phyloP scores from a whole-genome alignment of 2,797 vertebrate genomes.

The Poeciliopsis turneri region DNA sequence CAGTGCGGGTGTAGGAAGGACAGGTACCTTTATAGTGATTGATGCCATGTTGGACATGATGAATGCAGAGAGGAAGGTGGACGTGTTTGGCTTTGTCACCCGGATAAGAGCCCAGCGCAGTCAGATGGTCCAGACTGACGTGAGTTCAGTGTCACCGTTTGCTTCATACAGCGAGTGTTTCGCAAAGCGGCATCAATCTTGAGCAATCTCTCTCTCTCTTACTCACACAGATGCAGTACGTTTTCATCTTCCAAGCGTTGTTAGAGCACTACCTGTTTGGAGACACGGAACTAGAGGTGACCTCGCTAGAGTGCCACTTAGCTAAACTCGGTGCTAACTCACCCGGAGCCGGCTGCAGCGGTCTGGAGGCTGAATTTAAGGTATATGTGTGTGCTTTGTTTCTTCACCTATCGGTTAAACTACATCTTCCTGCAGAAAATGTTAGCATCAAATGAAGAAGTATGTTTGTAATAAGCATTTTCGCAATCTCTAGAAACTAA shows the following conservation, averaged over 20 bases:
- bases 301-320: slow-evolving; percentile 94
- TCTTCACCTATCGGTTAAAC: neutral
- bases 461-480: slow-evolving; percentile 3
- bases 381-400: slow-evolving; percentile 63
- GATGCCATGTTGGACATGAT: slow-evolving; percentile 99
- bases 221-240: slow-evolving; percentile 93
- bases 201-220: neutral
- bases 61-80: slow-evolving; percentile 91
- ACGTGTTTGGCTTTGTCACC: slow-evolving; percentile 96
- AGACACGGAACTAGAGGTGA: slow-evolving; percentile 98
- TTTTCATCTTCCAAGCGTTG: slow-evolving; percentile 98
- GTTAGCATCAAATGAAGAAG: neutral
- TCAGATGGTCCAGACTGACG: slow-evolving; percentile 99
- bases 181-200: neutral
- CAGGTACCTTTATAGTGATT: slow-evolving; percentile 97
- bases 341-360: slow-evolving; percentile 91
- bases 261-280: slow-evolving; percentile 97
- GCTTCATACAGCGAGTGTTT: neutral
- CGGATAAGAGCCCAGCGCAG: slow-evolving; percentile 96
- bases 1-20: slow-evolving; percentile 95
- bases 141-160: slow-evolving; percentile 68
- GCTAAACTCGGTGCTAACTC: slow-evolving; percentile 94
- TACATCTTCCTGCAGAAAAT: neutral
- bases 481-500: slow-evolving; percentile 86
- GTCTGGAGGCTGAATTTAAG: slow-evolving; percentile 97